A percentile compares a stretch with the other conserved stretches of the same genome.
Conservation (phyloP, 2,888 invertebrate genomes). For the Toxonevra muliebris region DNA sequence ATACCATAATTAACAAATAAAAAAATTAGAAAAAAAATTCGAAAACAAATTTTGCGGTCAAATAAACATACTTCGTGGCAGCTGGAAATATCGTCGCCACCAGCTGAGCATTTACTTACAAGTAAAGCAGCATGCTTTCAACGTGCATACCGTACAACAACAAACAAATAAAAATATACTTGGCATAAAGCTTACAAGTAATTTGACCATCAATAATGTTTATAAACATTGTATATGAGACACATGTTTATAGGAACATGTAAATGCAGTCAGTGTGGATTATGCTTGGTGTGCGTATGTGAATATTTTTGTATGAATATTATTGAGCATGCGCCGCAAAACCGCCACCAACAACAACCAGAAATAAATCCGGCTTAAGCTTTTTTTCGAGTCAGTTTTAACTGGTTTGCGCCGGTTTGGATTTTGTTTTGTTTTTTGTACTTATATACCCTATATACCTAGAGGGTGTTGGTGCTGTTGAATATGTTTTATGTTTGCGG, state of each 20-base stretch:
- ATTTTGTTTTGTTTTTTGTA: slow-evolving; percentile 32
- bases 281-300: background rate
- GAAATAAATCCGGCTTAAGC: slow-evolving; percentile 11
- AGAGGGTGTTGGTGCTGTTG: too few relatives aligned
- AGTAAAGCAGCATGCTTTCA: background rate
- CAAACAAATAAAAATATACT: too few relatives aligned
- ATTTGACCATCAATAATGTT: slow-evolving; percentile 29
- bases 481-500: too few relatives aligned
- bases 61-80: background rate
- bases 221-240: slow-evolving; percentile 24
- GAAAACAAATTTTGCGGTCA: background rate
- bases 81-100: background rate
- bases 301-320: background rate
- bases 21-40: background rate
- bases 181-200: slow-evolving; percentile 4
- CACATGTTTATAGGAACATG: background rate
- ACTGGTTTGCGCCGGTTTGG: slow-evolving; percentile 49
- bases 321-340: too few relatives aligned
- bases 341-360: background rate
- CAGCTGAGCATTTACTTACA: background rate
- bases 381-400: slow-evolving; percentile 39
- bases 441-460: too few relatives aligned
- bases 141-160: too few relatives aligned
- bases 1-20: background rate
- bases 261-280: too few relatives aligned